A percentile compares a stretch with the other conserved stretches of the same genome.
Conservation (phyloP, 2,888 invertebrate genomes). For the Cephus nigrinus region DNA sequence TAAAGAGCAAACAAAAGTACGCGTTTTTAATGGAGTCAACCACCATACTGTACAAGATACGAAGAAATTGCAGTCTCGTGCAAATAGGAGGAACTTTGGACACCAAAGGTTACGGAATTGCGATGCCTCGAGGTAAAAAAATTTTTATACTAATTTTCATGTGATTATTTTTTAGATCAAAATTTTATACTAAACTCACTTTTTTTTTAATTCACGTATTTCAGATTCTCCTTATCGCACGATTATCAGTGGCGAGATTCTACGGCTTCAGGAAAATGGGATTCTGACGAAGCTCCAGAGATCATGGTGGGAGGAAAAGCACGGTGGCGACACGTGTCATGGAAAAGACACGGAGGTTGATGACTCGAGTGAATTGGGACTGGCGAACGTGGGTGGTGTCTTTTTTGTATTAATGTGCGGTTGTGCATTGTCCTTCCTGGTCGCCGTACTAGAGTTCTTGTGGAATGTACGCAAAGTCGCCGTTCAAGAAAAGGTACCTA, state of each 20-base stretch:
- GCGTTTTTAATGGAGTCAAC: constrained; percentile 99
- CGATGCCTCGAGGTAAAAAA: constrained; percentile 87
- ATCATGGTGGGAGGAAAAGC: constrained; percentile 89
- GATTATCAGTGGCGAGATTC: constrained; percentile 85
- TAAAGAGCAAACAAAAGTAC: constrained; percentile 86
- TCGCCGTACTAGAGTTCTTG: constrained; percentile 86
- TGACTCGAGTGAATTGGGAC: constrained; percentile 74
- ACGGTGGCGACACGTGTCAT: constrained; percentile 72
- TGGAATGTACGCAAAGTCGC: constrained; percentile 85
- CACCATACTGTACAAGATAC: constrained; percentile 93
- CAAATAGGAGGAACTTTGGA: constrained; percentile 94
- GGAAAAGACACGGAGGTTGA: constrained; percentile 58
- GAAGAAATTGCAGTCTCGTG: constrained; percentile 89
- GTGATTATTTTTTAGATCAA: too few relatives aligned
- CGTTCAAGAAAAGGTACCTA: constrained; percentile 78
- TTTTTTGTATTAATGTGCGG: constrained; percentile 87
- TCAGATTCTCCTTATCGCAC: constrained; percentile 82
- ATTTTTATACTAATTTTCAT: background rate
- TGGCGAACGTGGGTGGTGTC: constrained; percentile 92
- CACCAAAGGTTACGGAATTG: constrained; percentile 96
- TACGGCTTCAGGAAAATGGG: constrained; percentile 91
- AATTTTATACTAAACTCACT: background rate
- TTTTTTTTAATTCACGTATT: constrained; percentile 31
- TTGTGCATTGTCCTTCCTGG: constrained; percentile 75
- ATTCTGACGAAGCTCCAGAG: constrained; percentile 83